Evolutionary conservation across 2,888 invertebrate species (phyloP).

Genomic region (Tetramorium bicarinatum): DNA sequence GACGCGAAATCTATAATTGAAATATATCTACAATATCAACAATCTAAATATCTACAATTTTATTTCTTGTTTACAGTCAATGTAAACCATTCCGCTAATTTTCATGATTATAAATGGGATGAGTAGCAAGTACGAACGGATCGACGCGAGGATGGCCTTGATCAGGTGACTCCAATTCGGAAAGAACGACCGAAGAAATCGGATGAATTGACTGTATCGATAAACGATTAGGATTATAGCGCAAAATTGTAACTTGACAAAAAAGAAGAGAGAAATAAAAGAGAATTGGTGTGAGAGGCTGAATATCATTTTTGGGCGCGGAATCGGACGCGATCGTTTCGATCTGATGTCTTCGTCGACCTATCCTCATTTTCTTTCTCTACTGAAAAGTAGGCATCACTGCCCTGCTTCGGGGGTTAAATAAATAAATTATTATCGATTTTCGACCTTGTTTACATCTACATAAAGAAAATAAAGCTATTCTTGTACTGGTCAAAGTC

Average conservation of each 20-base stretch:
- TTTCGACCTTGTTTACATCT: no score
- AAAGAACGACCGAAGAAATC: conserved; percentile 33
- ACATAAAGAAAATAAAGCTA: no score
- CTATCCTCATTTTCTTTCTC: conserved; percentile 20
- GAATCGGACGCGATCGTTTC: conserved; percentile 54
- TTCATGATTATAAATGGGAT: conserved; percentile 39
- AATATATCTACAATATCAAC: no score
- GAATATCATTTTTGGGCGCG: conserved; percentile 63
- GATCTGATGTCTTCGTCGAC: conserved; percentile 46
- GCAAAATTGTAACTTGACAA: conserved; percentile 29
- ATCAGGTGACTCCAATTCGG: conserved; percentile 16
- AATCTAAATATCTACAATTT: not conserved
- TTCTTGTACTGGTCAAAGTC: no score
- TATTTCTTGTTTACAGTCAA: not conserved
- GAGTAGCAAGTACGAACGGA: not conserved
- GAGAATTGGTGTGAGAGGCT: not conserved
- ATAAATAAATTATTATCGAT: no score
- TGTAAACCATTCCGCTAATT: conserved; percentile 30
- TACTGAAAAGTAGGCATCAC: not conserved
- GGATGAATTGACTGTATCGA: conserved; percentile 61
- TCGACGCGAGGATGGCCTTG: conserved; percentile 57
- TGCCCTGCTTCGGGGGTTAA: not conserved
- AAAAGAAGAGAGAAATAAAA: conserved; percentile 2
- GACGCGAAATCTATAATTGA: no score
- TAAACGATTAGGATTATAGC: conserved; percentile 69